Base-by-base conservation (phyloP, 2,113 vertebrate species). In the Eolophus roseicapilla region DNA sequence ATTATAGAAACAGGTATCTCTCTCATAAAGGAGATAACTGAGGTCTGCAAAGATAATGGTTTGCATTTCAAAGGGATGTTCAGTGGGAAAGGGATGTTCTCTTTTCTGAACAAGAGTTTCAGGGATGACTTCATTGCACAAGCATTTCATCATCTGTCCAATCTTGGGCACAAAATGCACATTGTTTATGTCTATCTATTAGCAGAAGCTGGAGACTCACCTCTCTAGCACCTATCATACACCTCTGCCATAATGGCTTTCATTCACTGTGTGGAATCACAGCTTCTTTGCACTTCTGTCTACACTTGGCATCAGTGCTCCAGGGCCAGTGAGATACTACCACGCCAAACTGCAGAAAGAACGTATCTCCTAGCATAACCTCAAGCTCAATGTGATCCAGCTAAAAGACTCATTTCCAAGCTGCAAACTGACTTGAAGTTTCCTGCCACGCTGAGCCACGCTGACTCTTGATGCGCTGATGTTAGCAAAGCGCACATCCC, bases 41-140 rank as follows among this genome's bases (percentile, higher is more conserved):
- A 90, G 60, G 21, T 41, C 37, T 44, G 25, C 17, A 70, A 73
- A 86, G 71, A 67, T 9, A 59, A 80, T 13, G 4, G 37, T 67
- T 88, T 93, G 60, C 47, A 60, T 86, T 91, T 92, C 73, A 95
- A 96, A 89, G 44, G 19, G 10, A 60, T 3, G 2, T 68, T 93
- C 20, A 73, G 13, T 16, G 39, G 21, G 37, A 79, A 76, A 79
- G 13, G 4, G 57, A 59, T 10, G 33, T 35, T 59, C 4, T 6
- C 39, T 80, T 73, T 59, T 73, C 67, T 70, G 53, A 88, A 57
- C 14, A 89, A 73, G 63, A 24, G 6, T 69, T 83, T 67, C 63
- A 69, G 44, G 41, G 27, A 49, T 29, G 24, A 62, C 6, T 60
- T 77, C 64, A 65, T 20, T 77, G 52, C 47, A 49, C 14, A 70